Conservation (phyloP, 2,113 vertebrate genomes). For the Oryzias javanicus region DNA sequence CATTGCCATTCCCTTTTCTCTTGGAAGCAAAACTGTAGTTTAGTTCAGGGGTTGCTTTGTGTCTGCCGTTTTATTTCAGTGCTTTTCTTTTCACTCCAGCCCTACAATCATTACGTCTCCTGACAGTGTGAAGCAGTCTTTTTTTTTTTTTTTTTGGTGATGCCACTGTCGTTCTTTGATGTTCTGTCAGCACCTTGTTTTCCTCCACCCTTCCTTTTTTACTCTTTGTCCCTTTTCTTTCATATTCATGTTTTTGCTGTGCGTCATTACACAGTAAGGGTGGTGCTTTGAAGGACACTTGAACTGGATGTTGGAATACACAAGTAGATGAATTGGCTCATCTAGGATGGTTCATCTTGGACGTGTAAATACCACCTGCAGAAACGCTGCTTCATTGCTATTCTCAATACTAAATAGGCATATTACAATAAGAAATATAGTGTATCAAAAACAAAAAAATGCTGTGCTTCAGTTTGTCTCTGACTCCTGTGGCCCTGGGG, state of each 20-base stretch:
- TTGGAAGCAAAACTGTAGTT: slow-evolving; percentile 31
- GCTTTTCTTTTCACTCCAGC: slow-evolving; percentile 34
- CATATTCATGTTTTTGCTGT: slow-evolving; percentile 4
- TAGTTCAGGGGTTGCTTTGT: slow-evolving; percentile 40
- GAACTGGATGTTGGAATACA: slow-evolving; percentile 13
- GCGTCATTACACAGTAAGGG: slow-evolving; percentile 7
- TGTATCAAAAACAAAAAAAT: slow-evolving; percentile 9
- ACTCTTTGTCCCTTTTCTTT: slow-evolving; percentile 2
- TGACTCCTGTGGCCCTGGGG: slow-evolving; percentile 8
- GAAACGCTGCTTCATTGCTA: slow-evolving; percentile 1
- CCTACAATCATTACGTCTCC: slow-evolving; percentile 46
- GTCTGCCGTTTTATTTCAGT: slow-evolving; percentile 30
- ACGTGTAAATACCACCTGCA: slow-evolving; percentile 13
- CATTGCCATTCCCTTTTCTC: slow-evolving; percentile 28
- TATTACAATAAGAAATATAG: slow-evolving; percentile 20
- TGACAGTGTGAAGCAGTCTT: slow-evolving; percentile 25
- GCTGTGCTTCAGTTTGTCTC: slow-evolving; percentile 8
- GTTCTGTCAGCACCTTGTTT: slow-evolving; percentile 2
- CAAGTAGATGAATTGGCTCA: slow-evolving; percentile 16
- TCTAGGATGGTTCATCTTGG: slow-evolving; percentile 16
- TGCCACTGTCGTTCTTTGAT: slow-evolving; percentile 22
- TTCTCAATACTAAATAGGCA: slow-evolving; percentile 13
- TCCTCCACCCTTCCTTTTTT: background rate
- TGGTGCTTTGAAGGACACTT: slow-evolving; percentile 18
- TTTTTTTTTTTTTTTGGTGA: background rate